Evolutionary conservation across 2,888 invertebrate species (phyloP).

Genomic region (Patella ulyssiponensis): DNA sequence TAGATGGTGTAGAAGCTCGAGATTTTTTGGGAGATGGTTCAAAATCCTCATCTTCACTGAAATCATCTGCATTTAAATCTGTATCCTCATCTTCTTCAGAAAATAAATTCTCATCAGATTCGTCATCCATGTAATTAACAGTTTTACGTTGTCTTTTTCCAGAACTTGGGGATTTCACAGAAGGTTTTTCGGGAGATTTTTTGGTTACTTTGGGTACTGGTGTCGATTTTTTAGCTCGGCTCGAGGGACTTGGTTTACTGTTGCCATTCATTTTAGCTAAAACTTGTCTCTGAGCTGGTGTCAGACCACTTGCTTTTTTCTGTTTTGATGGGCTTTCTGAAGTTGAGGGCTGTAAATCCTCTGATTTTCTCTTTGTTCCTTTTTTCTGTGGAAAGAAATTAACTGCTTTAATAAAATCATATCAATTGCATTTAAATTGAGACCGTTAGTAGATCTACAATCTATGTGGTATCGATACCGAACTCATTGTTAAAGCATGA

Average conservation of each 20-base stretch:
- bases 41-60: constrained; percentile 2
- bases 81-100: neutral
- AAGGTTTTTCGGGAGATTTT: neutral
- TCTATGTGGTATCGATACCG: no score
- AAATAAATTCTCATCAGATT: neutral
- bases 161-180: neutral
- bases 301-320: neutral
- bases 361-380: neutral
- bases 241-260: neutral
- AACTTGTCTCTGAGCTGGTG: neutral
- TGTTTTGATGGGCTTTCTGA: neutral
- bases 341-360: neutral
- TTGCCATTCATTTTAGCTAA: neutral
- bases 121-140: neutral
- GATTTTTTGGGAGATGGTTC: neutral
- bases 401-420: neutral
- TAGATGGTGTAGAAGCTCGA: neutral
- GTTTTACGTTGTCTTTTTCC: neutral
- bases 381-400: neutral
- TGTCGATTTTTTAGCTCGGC: neutral
- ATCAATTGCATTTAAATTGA: no score
- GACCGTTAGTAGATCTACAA: no score
- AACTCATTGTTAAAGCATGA: no score
- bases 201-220: neutral
- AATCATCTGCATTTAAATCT: neutral